phyloP scores from a whole-genome alignment of 2,888 invertebrate species.

The Linyphia triangularis region DNA sequence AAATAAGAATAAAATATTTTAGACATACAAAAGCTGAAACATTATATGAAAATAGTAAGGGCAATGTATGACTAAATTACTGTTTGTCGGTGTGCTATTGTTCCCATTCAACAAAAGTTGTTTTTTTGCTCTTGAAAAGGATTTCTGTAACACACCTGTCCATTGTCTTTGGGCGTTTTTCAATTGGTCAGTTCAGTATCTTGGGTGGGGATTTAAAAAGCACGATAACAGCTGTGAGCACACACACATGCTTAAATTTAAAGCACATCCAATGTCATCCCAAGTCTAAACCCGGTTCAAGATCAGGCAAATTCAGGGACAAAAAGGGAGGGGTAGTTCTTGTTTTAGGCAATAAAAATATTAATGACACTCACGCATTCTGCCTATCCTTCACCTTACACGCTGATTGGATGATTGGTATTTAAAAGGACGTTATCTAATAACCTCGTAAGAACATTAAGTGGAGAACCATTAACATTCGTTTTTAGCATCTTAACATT shows the following conservation, averaged over 20 bases:
- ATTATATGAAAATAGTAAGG: too few relatives aligned
- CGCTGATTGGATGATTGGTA: slow-evolving; percentile 23
- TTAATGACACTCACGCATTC: slow-evolving; percentile 40
- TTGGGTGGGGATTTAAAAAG: slow-evolving; percentile 11
- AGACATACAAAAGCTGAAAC: too few relatives aligned
- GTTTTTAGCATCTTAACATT: background rate
- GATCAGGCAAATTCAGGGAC: slow-evolving; percentile 65
- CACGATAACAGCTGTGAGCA: background rate
- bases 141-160: background rate
- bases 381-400: slow-evolving; percentile 62
- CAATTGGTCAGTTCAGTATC: background rate
- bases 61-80: too few relatives aligned
- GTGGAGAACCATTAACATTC: background rate
- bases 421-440: slow-evolving; percentile 55
- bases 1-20: too few relatives aligned
- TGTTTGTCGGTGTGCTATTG: too few relatives aligned
- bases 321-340: slow-evolving; percentile 32
- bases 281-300: slow-evolving; percentile 45
- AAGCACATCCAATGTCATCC: slow-evolving; percentile 55
- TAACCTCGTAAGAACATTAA: slow-evolving; percentile 36
- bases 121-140: background rate
- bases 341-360: slow-evolving; percentile 13
- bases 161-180: slow-evolving; percentile 25
- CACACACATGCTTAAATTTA: background rate
- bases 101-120: background rate